Evolutionary conservation across 2,113 vertebrate species (phyloP).

Genomic region (Ifrita kowaldi): DNA sequence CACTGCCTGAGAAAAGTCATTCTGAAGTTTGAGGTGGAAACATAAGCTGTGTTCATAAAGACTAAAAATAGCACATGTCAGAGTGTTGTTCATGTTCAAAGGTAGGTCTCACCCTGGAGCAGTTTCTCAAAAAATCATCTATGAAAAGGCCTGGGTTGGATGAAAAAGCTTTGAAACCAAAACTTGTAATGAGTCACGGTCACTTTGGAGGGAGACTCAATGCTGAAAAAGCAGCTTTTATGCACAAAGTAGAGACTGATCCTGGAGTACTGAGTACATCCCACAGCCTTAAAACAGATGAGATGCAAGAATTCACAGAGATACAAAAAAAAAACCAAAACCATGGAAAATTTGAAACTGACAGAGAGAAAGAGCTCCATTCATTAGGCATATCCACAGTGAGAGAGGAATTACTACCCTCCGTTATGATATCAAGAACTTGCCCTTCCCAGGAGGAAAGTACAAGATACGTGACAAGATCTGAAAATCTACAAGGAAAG

Average conservation of each 20-base stretch:
- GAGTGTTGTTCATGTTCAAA: not conserved
- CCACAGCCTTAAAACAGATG: not conserved
- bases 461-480: rapidly evolving
- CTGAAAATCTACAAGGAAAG: not conserved
- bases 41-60: not conserved
- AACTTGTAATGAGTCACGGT: rapidly evolving
- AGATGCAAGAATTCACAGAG: not conserved
- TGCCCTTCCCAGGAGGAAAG: not conserved
- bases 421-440: not conserved
- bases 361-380: not conserved
- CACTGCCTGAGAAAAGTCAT: not conserved
- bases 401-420: not conserved
- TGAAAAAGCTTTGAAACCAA: not conserved
- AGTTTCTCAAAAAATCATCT: not conserved
- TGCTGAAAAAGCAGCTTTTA: not conserved
- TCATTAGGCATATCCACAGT: not conserved
- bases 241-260: not conserved
- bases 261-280: no score
- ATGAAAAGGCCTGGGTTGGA: not conserved
- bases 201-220: not conserved
- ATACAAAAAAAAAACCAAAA: not conserved
- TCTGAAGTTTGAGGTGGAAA: not conserved
- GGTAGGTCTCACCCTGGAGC: not conserved
- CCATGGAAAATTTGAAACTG: not conserved
- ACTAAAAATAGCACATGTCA: not conserved